Evolutionary conservation across 2,888 invertebrate species (phyloP).

Genomic region (Tetragnatha montana): DNA sequence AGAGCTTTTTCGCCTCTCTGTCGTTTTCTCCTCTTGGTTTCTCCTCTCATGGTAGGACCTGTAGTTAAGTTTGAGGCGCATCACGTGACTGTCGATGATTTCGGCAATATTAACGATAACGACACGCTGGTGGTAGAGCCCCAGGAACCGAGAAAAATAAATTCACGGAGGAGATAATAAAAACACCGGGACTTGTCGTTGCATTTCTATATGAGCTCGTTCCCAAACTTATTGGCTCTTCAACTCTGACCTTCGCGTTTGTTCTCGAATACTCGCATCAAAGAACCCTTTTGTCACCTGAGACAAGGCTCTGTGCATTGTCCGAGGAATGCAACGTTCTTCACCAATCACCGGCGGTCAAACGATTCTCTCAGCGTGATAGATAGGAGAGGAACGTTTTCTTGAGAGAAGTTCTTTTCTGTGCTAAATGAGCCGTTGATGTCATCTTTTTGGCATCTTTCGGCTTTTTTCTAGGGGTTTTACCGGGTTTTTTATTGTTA

Average conservation of each 20-base stretch:
- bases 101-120: too few relatives aligned
- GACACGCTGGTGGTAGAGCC: too few relatives aligned
- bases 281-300: constrained; percentile 66
- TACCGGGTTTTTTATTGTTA: neutral
- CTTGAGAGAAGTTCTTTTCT: neutral
- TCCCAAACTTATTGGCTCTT: constrained; percentile 33
- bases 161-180: constrained; percentile 1
- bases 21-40: too few relatives aligned
- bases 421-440: constrained; percentile 21
- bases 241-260: constrained; percentile 48
- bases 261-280: constrained; percentile 37
- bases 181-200: neutral
- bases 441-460: neutral
- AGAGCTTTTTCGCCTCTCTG: too few relatives aligned
- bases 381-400: neutral
- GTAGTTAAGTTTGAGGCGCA: too few relatives aligned
- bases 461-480: neutral
- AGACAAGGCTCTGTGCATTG: constrained; percentile 62
- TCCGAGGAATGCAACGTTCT: constrained; percentile 22
- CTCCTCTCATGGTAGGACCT: too few relatives aligned
- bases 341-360: constrained; percentile 35
- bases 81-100: too few relatives aligned
- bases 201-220: constrained; percentile 14
- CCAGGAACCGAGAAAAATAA: neutral
- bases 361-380: constrained; percentile 34